Percentiles rank a stretch among this genome's conserved stretches.
These are phyloP conservation scores for Tychaedon coryphoeus DNA, from an alignment of 2,113 vertebrate genomes.

Conservation along the genomic window DNA sequence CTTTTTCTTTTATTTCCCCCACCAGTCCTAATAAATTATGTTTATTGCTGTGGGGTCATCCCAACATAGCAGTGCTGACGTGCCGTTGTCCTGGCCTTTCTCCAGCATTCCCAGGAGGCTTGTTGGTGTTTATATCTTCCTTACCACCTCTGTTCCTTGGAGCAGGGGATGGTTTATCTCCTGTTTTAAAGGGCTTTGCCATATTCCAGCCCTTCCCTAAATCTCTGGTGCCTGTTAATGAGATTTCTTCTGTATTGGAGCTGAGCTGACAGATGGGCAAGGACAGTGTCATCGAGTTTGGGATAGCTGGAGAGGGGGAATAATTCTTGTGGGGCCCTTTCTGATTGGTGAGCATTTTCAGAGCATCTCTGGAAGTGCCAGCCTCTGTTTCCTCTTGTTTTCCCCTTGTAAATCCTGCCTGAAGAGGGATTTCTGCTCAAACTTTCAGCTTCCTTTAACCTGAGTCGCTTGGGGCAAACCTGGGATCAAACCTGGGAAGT, in stretches of 20 bases:
- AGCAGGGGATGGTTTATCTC: background rate
- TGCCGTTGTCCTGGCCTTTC: background rate
- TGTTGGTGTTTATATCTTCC: background rate
- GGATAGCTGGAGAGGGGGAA: background rate
- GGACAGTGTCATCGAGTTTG: background rate
- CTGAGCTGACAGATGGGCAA: background rate
- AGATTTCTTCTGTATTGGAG: background rate
- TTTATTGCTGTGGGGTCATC: background rate
- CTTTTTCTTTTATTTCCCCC: background rate
- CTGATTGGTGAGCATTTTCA: background rate
- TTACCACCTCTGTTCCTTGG: background rate
- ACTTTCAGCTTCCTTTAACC: background rate
- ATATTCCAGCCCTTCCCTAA: background rate
- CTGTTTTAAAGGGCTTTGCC: background rate
- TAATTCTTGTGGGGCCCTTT: background rate
- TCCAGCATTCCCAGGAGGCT: background rate
- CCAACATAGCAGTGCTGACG: background rate
- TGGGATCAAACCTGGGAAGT: background rate
- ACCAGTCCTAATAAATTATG: background rate
- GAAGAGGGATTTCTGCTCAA: background rate
- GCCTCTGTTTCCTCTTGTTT: background rate
- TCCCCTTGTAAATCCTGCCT: background rate
- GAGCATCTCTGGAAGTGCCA: background rate
- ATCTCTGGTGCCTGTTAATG: rapidly evolving
- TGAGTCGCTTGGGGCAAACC: background rate